Evolutionary conservation across 2,797 vertebrate species (phyloP), one percentile per base, ranked within the genome.

Genomic region (Phalloptychus januarius): DNA sequence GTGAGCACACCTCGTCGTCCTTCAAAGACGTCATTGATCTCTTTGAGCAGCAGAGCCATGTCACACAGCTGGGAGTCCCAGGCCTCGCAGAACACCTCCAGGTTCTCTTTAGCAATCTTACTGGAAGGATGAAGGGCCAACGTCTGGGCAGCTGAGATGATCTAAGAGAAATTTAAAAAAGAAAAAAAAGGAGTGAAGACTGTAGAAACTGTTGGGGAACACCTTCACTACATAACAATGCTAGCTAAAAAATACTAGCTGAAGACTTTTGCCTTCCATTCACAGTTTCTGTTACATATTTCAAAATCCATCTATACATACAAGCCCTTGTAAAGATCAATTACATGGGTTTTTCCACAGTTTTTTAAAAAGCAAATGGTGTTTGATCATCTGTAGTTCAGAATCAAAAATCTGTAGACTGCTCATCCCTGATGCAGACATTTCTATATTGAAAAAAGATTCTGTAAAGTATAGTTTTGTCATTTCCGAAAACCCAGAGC

Each of bases 31-130:
- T 99, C 98, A 52, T 92, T 97, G 94, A 99, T 98, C 94, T 99
- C 98, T 85, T 96, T 94, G 67, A 99, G 92, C 80, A 99, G 94
- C 73, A 96, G 84, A 46, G 96, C 96, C 97, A 99, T 97, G 93
- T 99, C 98, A 10, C 95, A 97, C 79, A 99, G 95, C 91, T 99
- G 98, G 1, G 98, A 99, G 89, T 99, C 98, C 98, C 98, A 99
- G 77, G 98, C 97, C 94, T 99, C 98, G 4, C 98, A 99, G 94
- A 99, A 99, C 50, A 99, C 98, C 72, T 99, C 98, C 79, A 99
- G 95, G 91, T 99, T 99, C 95, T 99, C 98, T 94, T 98, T 99
- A 38, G 98, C 98, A 52, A 99, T 99, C 95, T 98, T 99, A 90
- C 98, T 99, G 86, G 98, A 97, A 0, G 98, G 98, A 92, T 99